Evolutionary conservation across 2,113 vertebrate species (phyloP).

Genomic region (Camelus dromedarius): DNA sequence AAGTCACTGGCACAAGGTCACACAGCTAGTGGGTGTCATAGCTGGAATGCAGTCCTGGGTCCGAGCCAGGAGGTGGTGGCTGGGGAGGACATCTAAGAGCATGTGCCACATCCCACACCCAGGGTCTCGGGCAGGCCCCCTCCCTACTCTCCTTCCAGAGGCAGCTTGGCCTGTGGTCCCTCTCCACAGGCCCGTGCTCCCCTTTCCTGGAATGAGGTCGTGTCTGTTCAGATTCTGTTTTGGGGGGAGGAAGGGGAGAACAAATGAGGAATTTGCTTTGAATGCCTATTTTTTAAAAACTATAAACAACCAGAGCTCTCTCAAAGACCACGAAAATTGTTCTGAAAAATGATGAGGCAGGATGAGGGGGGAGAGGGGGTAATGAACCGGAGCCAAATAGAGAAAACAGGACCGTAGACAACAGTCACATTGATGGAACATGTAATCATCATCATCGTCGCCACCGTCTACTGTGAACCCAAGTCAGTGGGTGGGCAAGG

Average conservation of each 20-base stretch:
- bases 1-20: background rate
- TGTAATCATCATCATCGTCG: rapidly evolving
- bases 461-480: rapidly evolving
- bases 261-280: conserved; percentile 60
- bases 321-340: background rate
- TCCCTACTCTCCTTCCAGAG: background rate
- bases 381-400: rapidly evolving
- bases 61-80: background rate
- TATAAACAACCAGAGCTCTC: conserved; percentile 8
- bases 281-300: conserved; percentile 50
- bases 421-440: rapidly evolving
- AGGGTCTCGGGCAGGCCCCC: background rate
- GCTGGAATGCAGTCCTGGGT: background rate
- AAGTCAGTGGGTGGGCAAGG: no score
- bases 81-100: background rate
- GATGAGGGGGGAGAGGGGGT: no score
- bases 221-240: background rate
- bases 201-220: background rate
- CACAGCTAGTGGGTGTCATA: background rate
- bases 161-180: background rate
- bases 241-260: background rate
- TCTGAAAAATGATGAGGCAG: background rate
- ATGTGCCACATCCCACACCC: background rate
- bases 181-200: background rate
- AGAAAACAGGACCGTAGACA: background rate